Evolutionary conservation across 2,888 invertebrate genomes (phyloP), one percentile per base, ranked within the genome.

Genomic region (Leuctra nigra): DNA sequence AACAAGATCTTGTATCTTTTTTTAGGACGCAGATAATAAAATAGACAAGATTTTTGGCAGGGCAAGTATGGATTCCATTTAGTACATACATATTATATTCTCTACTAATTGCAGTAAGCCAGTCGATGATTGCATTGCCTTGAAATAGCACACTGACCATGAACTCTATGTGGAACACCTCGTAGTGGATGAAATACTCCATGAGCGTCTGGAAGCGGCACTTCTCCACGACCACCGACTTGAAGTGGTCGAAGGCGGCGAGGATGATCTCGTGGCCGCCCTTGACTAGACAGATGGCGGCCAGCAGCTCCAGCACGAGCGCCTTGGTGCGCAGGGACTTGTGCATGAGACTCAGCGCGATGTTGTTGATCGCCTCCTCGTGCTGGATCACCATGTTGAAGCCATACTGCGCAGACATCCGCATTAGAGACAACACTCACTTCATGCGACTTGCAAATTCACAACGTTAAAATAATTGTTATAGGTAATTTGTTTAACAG

Each of bases 371-470:
- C 44, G 98, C 98, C 73, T 97, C 94, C 52, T 91, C 83, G 73
- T 98, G 96, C 69, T 94, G 93, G 70, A 99, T 97, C 48, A 99
- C 97, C 88, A 96, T 91, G 75, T 97, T 97, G 77, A 98, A 97
- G 63, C 97, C 98, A 73, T 95, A 94, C 88, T 93, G 79, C 48
- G 80, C 80, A 61, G 63, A 61, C n/a, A n/a, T n/a, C n/a, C n/a
- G n/a, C n/a, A n/a, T n/a, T n/a, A n/a, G n/a, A n/a, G n/a, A n/a
- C n/a, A n/a, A n/a, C n/a, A n/a, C n/a, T n/a, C n/a, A n/a, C n/a
- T n/a, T n/a, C n/a, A n/a, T n/a, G n/a, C n/a, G n/a, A n/a, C n/a
- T n/a, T n/a, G n/a, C n/a, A n/a, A n/a, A n/a, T n/a, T n/a, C n/a
- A n/a, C n/a, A n/a, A n/a, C n/a, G n/a, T n/a, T n/a, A n/a, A n/a